Conservation (phyloP, 2,113 vertebrate genomes). For the Catharus fuscescens region DNA sequence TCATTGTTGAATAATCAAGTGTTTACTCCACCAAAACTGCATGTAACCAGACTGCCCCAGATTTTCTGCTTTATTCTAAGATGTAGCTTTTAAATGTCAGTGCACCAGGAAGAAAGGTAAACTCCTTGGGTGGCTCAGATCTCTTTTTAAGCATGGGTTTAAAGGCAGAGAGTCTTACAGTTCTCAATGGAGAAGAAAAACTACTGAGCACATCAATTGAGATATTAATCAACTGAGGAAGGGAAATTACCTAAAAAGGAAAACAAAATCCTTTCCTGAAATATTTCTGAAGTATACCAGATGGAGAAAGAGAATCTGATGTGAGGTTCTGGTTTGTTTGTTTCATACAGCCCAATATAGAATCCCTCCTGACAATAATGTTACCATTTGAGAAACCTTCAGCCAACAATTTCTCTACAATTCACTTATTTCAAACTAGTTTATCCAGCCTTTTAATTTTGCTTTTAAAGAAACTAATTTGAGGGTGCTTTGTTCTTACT, state of each 20-base stretch:
- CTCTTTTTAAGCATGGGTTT: not conserved
- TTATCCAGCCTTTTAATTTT: not conserved
- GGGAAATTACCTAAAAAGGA: not conserved
- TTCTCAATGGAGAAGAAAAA: slow-evolving; percentile 28
- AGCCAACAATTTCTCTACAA: not conserved
- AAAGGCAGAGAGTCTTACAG: not conserved
- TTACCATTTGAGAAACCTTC: not conserved
- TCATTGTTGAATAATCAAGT: slow-evolving; percentile 71
- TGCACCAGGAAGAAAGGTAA: slow-evolving; percentile 44
- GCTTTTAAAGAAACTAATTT: not conserved
- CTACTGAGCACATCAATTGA: not conserved
- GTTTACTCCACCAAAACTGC: slow-evolving; percentile 63
- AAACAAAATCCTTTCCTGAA: not conserved
- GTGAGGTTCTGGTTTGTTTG: not conserved
- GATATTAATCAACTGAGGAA: not conserved
- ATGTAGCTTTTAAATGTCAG: slow-evolving; percentile 61
- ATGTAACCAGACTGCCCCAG: slow-evolving; percentile 55
- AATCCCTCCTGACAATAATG: not conserved
- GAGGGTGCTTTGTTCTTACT: not conserved
- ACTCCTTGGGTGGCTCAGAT: slow-evolving; percentile 36
- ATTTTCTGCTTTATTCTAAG: slow-evolving; percentile 44
- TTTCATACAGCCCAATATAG: not conserved
- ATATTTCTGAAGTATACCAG: not conserved
- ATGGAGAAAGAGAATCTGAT: not conserved
- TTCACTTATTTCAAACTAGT: not conserved